Evolutionary conservation across 35 echinoderm and acorn worm species (phyloP).

Genomic region (Stichopus chloronotus): DNA sequence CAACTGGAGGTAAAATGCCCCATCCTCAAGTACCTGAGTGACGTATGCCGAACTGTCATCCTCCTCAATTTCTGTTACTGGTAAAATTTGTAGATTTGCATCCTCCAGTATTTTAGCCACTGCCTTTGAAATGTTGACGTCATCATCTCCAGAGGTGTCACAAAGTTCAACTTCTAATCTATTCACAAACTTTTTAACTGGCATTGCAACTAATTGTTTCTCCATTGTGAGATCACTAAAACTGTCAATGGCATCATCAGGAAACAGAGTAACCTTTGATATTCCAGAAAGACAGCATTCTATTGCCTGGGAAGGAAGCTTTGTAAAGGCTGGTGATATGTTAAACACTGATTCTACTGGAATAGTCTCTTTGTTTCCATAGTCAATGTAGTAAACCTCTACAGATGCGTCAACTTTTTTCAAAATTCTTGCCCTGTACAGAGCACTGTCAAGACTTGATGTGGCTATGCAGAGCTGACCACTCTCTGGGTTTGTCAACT

Average conservation of each 20-base stretch:
- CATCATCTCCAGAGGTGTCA: slow-evolving; percentile 63
- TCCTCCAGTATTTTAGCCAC: slow-evolving; percentile 53
- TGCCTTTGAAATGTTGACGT: slow-evolving; percentile 53
- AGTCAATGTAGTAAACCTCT: slow-evolving; percentile 78
- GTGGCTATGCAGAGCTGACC: slow-evolving; percentile 67
- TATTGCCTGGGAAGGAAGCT: slow-evolving; percentile 74
- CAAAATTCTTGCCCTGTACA: slow-evolving; percentile 80
- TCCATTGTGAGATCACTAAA: slow-evolving; percentile 62
- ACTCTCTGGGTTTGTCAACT: background rate
- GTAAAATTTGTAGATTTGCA: slow-evolving; percentile 38
- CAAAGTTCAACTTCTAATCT: slow-evolving; percentile 35
- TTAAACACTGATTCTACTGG: slow-evolving; percentile 14
- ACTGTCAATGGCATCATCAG: slow-evolving; percentile 39
- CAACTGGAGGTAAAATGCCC: slow-evolving; percentile 64
- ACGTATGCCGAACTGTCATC: slow-evolving; percentile 61
- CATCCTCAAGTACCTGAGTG: slow-evolving; percentile 71
- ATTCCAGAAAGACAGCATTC: slow-evolving; percentile 68
- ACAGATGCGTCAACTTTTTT: slow-evolving; percentile 24
- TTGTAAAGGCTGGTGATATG: slow-evolving; percentile 28
- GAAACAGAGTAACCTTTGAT: slow-evolving; percentile 13
- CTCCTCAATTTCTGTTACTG: slow-evolving; percentile 36
- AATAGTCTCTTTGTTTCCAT: slow-evolving; percentile 74
- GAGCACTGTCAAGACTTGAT: slow-evolving; percentile 73
- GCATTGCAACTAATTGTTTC: slow-evolving; percentile 66
- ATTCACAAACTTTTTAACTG: slow-evolving; percentile 43